Base-by-base conservation (phyloP, 2,888 invertebrate genomes). In the Machimus atricapillus region DNA sequence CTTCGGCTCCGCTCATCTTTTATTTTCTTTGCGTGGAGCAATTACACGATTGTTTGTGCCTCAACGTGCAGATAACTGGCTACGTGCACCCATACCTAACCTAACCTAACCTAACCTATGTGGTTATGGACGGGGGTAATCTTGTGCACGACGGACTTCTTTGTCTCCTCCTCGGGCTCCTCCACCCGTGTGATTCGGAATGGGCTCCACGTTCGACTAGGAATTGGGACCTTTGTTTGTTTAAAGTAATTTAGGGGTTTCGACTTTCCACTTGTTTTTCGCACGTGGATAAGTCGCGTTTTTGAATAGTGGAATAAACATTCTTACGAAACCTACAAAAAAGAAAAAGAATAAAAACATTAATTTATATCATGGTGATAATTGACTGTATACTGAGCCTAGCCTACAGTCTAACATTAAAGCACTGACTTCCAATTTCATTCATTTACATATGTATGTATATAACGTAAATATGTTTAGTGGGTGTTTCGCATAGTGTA, bases 31-130 rank as follows among this genome's bases (percentile, higher is more conserved):
- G 52, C 40, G 79, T 46, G 14, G 14, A 79, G 52, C 79, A 79
- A 79, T 79, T 79, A 79, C 79, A 79, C 52, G 79, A 79, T 40
- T 79, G 79, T 79, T 78, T 79, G 46, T 79, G 52, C 79, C 27
- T n/a, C 79, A 46, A 79, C 52, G 46, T 79, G 79, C 52, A 79
- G 52, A 27, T 52, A 23, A 79, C 40, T 52, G 14, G 27, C 52
- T 79, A 27, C 27, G 52, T 79, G 52, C 37, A 43, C 23, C 34
- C 34, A 34, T 7, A 34, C 34, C 34, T 34, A 34, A 7, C 7
- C 34, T 31, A 31, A 5, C 31, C 31, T 4, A 31, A 31, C 31
- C 31, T 31, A 34, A 43, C 40, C 37, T 46, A 40, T 78, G 23
- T 46, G 23, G 6, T 23, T 19, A 9, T 66, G 66, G 66, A 12